These are phyloP conservation scores for Ditula angustiorana DNA, from an alignment of 2,888 invertebrate genomes.

Conservation along the genomic window DNA sequence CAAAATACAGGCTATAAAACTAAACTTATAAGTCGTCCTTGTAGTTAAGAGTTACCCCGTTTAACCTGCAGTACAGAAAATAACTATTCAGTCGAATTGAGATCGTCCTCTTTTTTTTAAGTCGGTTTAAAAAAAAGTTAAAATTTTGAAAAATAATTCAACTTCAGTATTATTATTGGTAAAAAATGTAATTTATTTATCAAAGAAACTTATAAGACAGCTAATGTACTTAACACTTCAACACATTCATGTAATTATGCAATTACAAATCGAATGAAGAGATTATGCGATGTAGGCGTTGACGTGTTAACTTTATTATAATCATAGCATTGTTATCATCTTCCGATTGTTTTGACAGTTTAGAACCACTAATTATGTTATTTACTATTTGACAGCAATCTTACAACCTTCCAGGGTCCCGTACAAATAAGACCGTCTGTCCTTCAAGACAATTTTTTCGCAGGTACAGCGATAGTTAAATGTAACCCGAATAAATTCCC, in stretches of 20 bases:
- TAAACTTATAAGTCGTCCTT: too few relatives aligned
- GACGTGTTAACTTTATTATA: conserved; percentile 6
- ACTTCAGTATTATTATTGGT: background rate
- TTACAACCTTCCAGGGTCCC: background rate
- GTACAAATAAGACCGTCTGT: background rate
- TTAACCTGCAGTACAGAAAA: too few relatives aligned
- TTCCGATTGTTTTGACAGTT: conserved; percentile 21
- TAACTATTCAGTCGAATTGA: too few relatives aligned
- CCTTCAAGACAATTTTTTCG: too few relatives aligned
- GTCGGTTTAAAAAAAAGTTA: too few relatives aligned
- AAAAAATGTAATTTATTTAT: background rate
- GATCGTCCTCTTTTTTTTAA: too few relatives aligned
- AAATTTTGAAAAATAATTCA: background rate
- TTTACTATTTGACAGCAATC: background rate
- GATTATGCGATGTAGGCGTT: conserved; percentile 8
- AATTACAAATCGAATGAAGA: conserved; percentile 6
- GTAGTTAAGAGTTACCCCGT: too few relatives aligned
- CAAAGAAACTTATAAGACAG: conserved; percentile 6
- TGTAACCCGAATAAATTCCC: too few relatives aligned
- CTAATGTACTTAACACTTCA: background rate
- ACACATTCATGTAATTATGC: background rate
- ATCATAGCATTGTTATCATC: conserved; percentile 10
- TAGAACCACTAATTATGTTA: conserved; percentile 14
- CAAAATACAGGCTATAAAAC: too few relatives aligned
- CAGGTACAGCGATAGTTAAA: too few relatives aligned